phyloP scores from a whole-genome alignment of 2,797 vertebrate species.

The Sebastes trivittatus region DNA sequence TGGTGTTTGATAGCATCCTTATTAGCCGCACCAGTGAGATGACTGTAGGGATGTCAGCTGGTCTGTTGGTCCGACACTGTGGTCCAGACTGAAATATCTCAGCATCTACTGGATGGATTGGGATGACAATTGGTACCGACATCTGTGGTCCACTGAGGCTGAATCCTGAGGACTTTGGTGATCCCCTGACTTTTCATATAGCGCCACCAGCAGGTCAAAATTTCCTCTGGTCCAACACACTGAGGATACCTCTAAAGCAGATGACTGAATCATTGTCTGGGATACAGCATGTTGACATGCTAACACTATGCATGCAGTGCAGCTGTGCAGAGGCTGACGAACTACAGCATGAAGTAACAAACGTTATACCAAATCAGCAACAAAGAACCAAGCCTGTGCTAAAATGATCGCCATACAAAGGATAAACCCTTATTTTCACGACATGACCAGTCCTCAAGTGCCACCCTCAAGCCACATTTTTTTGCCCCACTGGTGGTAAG shows the following conservation, averaged over 20 bases:
- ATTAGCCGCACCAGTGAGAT: background rate
- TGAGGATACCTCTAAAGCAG: background rate
- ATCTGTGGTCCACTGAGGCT: background rate
- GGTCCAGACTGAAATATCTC: background rate
- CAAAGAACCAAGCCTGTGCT: background rate
- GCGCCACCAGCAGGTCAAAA: background rate
- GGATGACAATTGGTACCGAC: background rate
- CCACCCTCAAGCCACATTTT: background rate
- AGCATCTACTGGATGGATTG: background rate
- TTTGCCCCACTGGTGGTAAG: background rate
- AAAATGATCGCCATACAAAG: background rate
- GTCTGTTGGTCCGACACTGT: background rate
- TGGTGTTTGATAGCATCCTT: background rate
- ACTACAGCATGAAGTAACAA: background rate
- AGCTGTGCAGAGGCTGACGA: background rate
- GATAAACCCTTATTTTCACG: background rate
- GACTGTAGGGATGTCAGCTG: background rate
- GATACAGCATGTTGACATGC: background rate
- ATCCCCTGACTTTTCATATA: background rate
- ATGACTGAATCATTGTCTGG: background rate
- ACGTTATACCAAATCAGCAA: background rate
- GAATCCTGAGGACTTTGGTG: constrained; percentile 2
- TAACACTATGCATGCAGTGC: constrained; percentile 10
- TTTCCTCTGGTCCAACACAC: background rate
- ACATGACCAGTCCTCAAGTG: background rate